Evolutionary conservation across 1,140 invertebrate species (phyloP), one percentile per base, ranked within the genome.

Genomic region (Bombus pascuorum): DNA sequence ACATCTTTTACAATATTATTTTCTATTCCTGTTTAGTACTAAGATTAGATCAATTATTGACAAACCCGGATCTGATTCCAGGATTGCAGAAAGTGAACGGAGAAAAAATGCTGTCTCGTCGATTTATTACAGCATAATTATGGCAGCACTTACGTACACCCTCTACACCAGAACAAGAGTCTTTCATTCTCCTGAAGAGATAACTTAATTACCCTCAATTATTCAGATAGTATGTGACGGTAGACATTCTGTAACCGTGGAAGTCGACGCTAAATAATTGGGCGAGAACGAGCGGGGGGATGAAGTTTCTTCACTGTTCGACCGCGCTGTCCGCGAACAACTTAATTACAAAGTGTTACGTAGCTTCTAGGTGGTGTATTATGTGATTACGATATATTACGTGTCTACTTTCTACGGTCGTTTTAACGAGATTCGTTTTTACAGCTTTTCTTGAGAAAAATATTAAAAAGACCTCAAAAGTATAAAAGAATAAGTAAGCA

Each of bases 111-210:
- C 1, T 71, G 66, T 22, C 66, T 18, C 8, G 15, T 44, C 22
- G 39, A 82, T 83, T 75, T 66, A 83, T 76, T 10, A 3, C 81
- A 8, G 57, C 13, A 18, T 47, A 75, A 82, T 82, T 82, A 47
- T 18, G 25, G 34, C 25, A 32, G 8, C 18, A 39, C 3, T 47
- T n/a, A 28, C 8, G 25, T 18, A 42, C 22, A 10, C 22, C 25
- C 28, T 37, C 28, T 25, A 12, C 34, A 5, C 2, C 15, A n/a
- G 18, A n/a, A 42, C 37, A 44, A 42, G 9, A 12, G 39, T 44
- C 34, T 62, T 47, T 28, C 53, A 34, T 68, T 44, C 13, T 42
- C 15, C 10, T 6, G 32, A 76, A 4, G 25, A 39, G 42, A 28
- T 47, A 68, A 37, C 71, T 82, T 53, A 62, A 68, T 83, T 83